A percentile compares a stretch with the other conserved stretches of the same genome.
Conservation (phyloP, 2,797 vertebrate genomes). For the Smutsia gigantea region DNA sequence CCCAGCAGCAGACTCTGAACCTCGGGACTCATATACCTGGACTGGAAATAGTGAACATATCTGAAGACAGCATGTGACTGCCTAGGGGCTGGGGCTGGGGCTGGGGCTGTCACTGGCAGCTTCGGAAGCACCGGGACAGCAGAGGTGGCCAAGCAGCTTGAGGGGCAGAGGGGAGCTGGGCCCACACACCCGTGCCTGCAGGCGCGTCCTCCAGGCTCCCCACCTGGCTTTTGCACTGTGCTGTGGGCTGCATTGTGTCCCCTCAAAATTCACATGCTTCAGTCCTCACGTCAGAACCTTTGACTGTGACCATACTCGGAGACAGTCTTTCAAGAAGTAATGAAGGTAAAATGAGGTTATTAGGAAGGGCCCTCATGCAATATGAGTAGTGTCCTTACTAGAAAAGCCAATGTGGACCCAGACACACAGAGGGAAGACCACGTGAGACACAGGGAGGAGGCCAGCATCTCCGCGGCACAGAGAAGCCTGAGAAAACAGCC, state of each 20-base stretch:
- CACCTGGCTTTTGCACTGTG: not conserved
- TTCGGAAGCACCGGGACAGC: not conserved
- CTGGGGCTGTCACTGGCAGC: not conserved
- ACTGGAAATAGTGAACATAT: not conserved
- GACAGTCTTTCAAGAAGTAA: not conserved
- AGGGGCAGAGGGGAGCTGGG: not conserved
- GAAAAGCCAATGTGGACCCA: not conserved
- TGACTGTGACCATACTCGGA: not conserved
- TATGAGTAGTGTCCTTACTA: not conserved
- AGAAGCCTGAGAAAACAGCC: not conserved
- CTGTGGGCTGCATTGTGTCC: not conserved
- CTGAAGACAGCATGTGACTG: not conserved
- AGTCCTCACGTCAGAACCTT: not conserved
- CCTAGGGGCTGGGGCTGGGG: not conserved
- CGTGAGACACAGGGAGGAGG: not conserved
- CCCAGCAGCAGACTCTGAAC: not conserved
- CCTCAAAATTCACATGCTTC: not conserved
- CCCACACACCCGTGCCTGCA: rapidly evolving
- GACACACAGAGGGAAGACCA: not conserved
- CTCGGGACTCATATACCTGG: not conserved
- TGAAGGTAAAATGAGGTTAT: not conserved
- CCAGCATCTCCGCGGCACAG: not conserved
- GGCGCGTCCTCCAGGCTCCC: not conserved
- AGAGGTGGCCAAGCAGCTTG: not conserved
- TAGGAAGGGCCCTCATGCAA: not conserved